These are phyloP conservation scores for Caenorhabditis afra DNA, from an alignment of 2,888 invertebrate species.

Conservation along the genomic window DNA sequence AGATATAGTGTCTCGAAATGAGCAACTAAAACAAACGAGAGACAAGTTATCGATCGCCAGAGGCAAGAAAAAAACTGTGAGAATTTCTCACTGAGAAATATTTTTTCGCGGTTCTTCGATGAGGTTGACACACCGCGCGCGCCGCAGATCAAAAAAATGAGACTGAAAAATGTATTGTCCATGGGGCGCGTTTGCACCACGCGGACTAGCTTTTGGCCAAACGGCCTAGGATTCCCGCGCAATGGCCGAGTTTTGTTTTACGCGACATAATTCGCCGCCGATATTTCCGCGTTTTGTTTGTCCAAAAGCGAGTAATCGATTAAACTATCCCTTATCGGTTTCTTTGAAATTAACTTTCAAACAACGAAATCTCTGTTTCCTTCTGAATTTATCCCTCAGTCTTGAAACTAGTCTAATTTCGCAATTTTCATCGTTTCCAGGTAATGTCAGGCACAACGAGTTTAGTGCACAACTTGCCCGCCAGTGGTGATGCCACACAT, in stretches of 20 bases:
- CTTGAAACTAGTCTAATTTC: conserved; percentile 1
- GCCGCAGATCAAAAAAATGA: no score
- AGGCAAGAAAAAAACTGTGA: no score
- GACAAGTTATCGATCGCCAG: no score
- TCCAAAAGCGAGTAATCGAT: background rate
- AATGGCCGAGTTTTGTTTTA: conserved; percentile 5
- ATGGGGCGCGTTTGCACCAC: no score
- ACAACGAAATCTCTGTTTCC: no score
- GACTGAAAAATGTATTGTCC: no score
- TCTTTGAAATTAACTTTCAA: no score
- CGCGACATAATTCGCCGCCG: conserved; percentile 3
- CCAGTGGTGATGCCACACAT: conserved; percentile 54
- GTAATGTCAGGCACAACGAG: conserved; percentile 58
- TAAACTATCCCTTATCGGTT: background rate
- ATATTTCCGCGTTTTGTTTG: background rate
- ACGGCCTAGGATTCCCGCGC: conserved; percentile 12
- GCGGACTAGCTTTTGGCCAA: background rate
- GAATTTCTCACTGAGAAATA: no score
- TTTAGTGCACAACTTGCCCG: conserved; percentile 52
- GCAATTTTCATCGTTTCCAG: conserved; percentile 35
- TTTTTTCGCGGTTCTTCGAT: no score
- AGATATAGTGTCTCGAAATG: no score
- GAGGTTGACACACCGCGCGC: no score
- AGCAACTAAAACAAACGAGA: no score
- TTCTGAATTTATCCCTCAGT: background rate